Base-by-base conservation (phyloP, 2,113 vertebrate genomes). In the Lasiurus borealis region DNA sequence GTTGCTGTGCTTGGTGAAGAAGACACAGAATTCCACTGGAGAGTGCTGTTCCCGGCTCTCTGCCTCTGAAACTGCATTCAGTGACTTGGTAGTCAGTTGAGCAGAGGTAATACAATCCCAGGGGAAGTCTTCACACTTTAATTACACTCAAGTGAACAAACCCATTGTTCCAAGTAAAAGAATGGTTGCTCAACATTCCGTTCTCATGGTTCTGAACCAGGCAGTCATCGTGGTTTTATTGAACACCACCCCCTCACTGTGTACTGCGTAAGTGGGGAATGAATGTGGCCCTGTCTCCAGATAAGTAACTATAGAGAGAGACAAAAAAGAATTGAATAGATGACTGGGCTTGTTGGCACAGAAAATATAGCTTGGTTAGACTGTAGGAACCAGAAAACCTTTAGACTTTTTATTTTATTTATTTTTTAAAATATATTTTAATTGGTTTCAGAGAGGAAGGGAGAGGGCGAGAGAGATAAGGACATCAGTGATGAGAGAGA, bases 81-180 rank as follows among this genome's bases (percentile, higher is more conserved):
- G 27, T 27, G 36, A 80, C 54, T 86, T 54, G 59, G 48, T 69
- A 62, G 50, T 78, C 62, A 21, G 16, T 78, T 62, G 13, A 81
- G 50, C 50, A 94, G 78, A 83, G 44, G 50, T 57, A 80, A 44
- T 71, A n/a, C 5, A 75, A 57, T 88, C 84, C 25, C 13, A 52
- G 16, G 40, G 44, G 68, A 95, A 54, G 29, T 44, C 40, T 23
- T 82, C 52, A 54, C 27, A 64, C 93, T 80, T 80, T 94, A 93
- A 91, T 96, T 81, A 62, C 10, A 40, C 52, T 93, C n/a, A 46
- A 80, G 66, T 84, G 76, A 96, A 91, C 59, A 96, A 87, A 76
- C 64, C 31, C 87, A 72, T 96, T 96, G 96, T 91, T 96, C 71
- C 46, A 52, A 87, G 76, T 34, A 76, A 91, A 96, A 87, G 77